Conservation (phyloP, 2,888 invertebrate genomes). For the Megastigmus dorsalis region DNA sequence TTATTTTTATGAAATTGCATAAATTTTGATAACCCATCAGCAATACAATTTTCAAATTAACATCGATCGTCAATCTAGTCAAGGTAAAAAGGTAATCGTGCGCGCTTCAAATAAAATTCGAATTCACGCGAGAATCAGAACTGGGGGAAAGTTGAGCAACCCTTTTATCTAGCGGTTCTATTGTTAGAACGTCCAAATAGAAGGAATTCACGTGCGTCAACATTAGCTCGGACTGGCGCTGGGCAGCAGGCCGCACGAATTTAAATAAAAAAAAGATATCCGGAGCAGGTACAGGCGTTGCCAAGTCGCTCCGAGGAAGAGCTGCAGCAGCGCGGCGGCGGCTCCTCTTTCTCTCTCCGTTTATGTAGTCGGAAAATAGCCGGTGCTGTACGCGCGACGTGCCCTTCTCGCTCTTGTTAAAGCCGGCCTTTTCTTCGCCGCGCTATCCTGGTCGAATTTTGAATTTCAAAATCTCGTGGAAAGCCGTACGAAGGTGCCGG, state of each 20-base stretch:
- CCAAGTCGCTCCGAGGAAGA: conserved; percentile 33
- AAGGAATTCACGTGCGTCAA: conserved; percentile 28
- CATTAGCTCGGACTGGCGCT: conserved; percentile 31
- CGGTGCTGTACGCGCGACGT: conserved; percentile 1
- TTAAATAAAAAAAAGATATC: conserved; percentile 47
- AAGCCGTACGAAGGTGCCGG: background rate
- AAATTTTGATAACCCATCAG: no score
- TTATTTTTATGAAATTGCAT: no score
- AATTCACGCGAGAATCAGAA: no score
- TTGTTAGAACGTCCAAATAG: conserved; percentile 27
- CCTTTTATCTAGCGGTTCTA: conserved; percentile 24
- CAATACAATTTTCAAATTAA: no score
- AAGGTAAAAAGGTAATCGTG: no score
- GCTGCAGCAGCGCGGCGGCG: no score
- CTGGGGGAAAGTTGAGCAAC: conserved; percentile 11
- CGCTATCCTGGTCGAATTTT: conserved; percentile 31
- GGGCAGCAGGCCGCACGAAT: conserved; percentile 26
- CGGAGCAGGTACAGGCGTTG: conserved; percentile 27
- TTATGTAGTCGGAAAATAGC: conserved; percentile 48
- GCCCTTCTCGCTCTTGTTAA: conserved; percentile 36
- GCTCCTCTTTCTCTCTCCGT: no score
- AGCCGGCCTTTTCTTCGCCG: conserved; percentile 7
- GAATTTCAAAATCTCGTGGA: conserved; percentile 35
- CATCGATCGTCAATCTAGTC: no score
- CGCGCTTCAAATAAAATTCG: no score